Percentiles rank a stretch among this genome's conserved stretches.
phyloP scores from a whole-genome alignment of 2,888 invertebrate genomes.

The Schizaphis graminum region DNA sequence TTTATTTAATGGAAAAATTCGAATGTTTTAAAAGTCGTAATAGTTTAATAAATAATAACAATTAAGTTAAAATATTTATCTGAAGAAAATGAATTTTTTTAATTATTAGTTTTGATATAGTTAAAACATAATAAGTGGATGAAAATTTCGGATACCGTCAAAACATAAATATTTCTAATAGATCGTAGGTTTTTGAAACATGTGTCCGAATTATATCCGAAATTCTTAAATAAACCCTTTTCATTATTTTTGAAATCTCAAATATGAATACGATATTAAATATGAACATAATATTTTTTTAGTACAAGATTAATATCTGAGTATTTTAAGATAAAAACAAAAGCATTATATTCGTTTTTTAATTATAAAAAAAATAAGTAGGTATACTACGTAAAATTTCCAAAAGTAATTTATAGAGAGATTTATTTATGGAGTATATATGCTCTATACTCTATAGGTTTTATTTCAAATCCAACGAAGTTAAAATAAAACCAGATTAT shows the following conservation, averaged over 20 bases:
- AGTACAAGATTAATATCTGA: neutral
- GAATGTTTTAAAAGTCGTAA: neutral
- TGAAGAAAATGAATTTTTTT: neutral
- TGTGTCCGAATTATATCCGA: fast-evolving
- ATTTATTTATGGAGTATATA: too few species aligned
- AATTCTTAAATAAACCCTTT: neutral
- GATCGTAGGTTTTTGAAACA: neutral
- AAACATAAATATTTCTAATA: neutral
- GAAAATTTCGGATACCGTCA: neutral
- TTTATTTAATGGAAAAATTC: neutral
- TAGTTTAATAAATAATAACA: neutral
- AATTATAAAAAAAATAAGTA: too few species aligned
- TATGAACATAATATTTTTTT: neutral
- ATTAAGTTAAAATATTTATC: neutral
- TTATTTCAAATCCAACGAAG: neutral
- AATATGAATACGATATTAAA: neutral
- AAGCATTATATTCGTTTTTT: too few species aligned
- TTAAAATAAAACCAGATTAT: neutral
- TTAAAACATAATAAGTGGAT: neutral
- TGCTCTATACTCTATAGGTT: neutral
- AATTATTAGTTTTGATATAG: neutral
- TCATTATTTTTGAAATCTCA: too few species aligned
- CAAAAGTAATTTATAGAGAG: too few species aligned
- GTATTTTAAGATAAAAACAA: neutral
- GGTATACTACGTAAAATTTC: too few species aligned